Percentiles rank a stretch among this genome's conserved stretches.
phyloP scores from a whole-genome alignment of 2,888 invertebrate genomes.

The Rhagonycha fulva region DNA sequence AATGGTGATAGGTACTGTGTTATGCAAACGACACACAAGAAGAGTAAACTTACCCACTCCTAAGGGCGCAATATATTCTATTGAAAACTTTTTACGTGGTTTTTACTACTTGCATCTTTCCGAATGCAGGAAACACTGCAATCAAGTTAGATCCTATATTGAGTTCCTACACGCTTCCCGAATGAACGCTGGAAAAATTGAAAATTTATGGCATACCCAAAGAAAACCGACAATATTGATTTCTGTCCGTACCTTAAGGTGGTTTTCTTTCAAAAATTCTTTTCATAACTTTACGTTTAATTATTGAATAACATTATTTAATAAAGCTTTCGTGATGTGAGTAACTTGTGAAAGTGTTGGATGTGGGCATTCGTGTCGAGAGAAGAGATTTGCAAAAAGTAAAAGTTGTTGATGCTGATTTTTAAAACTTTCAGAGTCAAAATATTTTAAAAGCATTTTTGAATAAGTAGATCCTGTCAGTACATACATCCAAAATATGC shows the following conservation, averaged over 20 bases:
- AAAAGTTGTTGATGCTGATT: not conserved
- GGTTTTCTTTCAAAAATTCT: not conserved
- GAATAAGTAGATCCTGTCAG: no score
- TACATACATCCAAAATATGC: no score
- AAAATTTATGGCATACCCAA: slow-evolving; percentile 17
- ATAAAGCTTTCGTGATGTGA: not conserved
- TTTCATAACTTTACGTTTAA: not conserved
- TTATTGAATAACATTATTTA: not conserved
- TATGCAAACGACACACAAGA: slow-evolving; percentile 18
- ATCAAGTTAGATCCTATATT: slow-evolving; percentile 24
- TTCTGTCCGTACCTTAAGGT: not conserved
- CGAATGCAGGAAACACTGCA: slow-evolving; percentile 21
- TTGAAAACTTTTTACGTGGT: slow-evolving; percentile 14
- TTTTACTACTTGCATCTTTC: slow-evolving; percentile 17
- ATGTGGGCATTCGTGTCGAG: not conserved
- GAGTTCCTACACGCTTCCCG: slow-evolving; percentile 15
- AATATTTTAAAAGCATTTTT: not conserved
- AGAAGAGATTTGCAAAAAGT: not conserved
- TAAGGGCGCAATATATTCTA: slow-evolving; percentile 17
- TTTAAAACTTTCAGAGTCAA: no score
- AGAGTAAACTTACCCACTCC: slow-evolving; percentile 23
- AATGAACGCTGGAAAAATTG: slow-evolving; percentile 18
- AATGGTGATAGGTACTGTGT: slow-evolving; percentile 15
- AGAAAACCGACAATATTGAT: slow-evolving; percentile 10
- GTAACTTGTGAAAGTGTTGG: not conserved